Percentiles rank a stretch among this genome's conserved stretches.
Evolutionary conservation across 2,113 vertebrate species (phyloP).

Genomic region (Pogona vitticeps): DNA sequence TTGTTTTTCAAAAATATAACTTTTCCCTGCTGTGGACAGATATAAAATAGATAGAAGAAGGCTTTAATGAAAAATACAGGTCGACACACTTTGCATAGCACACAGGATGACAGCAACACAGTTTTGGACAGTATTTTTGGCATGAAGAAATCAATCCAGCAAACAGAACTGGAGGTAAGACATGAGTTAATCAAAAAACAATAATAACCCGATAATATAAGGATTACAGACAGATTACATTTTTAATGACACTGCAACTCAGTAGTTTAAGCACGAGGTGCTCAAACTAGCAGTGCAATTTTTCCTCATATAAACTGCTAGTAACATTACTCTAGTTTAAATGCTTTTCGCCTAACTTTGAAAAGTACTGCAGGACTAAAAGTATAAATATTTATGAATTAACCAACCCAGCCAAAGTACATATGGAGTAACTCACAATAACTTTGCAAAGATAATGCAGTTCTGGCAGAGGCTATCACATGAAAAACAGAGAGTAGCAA

Average conservation of each 20-base stretch:
- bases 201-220: not conserved
- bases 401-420: not conserved
- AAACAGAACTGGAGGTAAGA: not conserved
- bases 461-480: not conserved
- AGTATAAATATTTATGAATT: conserved; percentile 27
- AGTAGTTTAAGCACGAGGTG: not conserved
- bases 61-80: not conserved
- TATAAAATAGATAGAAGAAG: too few species aligned
- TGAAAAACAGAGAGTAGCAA: not conserved
- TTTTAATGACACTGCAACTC: not conserved
- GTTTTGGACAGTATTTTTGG: not conserved
- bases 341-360: not conserved
- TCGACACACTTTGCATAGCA: not conserved
- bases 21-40: too few species aligned
- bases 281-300: not conserved
- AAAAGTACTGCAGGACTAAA: not conserved
- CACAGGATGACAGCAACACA: not conserved
- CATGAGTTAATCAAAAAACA: not conserved
- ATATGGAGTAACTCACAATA: not conserved
- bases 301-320: not conserved
- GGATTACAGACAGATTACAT: not conserved
- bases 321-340: conserved; percentile 1
- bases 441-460: not conserved
- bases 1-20: too few species aligned
- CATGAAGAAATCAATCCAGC: not conserved